A percentile compares a stretch with the other conserved stretches of the same genome.
Conservation (phyloP, 2,888 invertebrate species). For the Liodrosophila aerea region DNA sequence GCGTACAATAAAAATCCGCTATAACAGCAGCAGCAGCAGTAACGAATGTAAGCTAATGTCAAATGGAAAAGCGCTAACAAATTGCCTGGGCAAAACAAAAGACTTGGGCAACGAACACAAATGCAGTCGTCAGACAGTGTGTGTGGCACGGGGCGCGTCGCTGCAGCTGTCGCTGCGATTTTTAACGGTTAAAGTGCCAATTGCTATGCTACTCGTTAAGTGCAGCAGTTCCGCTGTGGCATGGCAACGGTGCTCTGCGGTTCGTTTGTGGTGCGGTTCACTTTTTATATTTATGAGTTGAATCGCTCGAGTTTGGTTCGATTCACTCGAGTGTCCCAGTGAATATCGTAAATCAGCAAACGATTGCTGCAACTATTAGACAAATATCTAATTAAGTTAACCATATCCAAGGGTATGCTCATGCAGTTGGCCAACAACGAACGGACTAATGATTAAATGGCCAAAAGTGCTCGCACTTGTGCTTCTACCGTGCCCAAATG, state of each 20-base stretch:
- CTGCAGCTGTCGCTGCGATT: constrained; percentile 25
- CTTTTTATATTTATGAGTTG: constrained; percentile 7
- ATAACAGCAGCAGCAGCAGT: constrained; percentile 15
- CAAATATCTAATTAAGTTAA: constrained; percentile 29
- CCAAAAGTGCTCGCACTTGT: constrained; percentile 33
- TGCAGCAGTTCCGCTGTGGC: constrained; percentile 20
- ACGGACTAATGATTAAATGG: constrained; percentile 38
- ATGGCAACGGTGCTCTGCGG: constrained; percentile 4
- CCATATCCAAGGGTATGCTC: constrained; percentile 53
- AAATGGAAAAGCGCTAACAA: constrained; percentile 48
- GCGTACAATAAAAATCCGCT: constrained; percentile 29
- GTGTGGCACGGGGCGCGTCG: constrained; percentile 42
- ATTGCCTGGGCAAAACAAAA: constrained; percentile 60
- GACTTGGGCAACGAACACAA: constrained; percentile 71
- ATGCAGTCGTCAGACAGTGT: constrained; percentile 19
- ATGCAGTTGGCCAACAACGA: constrained; percentile 25
- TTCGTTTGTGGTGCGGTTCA: constrained; percentile 4
- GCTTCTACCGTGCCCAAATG: constrained; percentile 45
- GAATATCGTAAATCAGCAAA: constrained; percentile 23
- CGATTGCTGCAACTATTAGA: constrained; percentile 31
- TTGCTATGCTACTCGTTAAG: constrained; percentile 42
- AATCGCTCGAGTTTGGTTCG: constrained; percentile 1
- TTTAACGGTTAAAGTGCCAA: constrained; percentile 67
- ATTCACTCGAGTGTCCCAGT: constrained; percentile 4
- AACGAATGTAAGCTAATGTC: constrained; percentile 60